These are phyloP conservation scores for Dolichallabes microphthalmus DNA, from an alignment of 2,113 vertebrate species.

Conservation along the genomic window DNA sequence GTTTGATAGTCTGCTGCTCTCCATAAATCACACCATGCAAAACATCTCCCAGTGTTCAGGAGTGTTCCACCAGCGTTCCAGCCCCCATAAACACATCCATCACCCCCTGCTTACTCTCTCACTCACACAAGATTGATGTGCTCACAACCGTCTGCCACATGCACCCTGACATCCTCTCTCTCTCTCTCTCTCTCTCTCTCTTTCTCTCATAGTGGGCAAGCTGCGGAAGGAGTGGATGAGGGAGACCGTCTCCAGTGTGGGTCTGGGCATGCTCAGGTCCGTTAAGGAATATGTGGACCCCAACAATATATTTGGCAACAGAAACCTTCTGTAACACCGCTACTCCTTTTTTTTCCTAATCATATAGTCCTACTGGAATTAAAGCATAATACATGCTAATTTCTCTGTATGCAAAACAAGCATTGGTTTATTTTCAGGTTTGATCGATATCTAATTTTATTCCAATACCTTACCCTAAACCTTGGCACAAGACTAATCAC, in stretches of 20 bases:
- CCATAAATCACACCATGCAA: conserved; percentile 99
- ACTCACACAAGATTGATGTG: conserved; percentile 97
- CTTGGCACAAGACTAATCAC: background rate
- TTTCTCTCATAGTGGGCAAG: conserved; percentile 88
- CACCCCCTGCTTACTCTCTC: conserved; percentile 99
- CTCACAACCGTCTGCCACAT: conserved; percentile 82
- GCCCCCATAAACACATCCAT: conserved; percentile 99
- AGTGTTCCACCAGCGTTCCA: conserved; percentile 44
- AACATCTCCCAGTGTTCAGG: conserved; percentile 83
- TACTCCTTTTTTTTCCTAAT: conserved; percentile 33
- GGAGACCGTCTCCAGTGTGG: conserved; percentile 88
- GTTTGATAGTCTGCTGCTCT: conserved; percentile 99
- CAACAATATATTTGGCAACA: conserved; percentile 95
- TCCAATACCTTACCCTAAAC: conserved; percentile 13
- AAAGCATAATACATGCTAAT: conserved; percentile 60
- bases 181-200: conserved; percentile 66
- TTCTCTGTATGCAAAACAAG: conserved; percentile 35
- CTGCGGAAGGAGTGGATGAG: conserved; percentile 97
- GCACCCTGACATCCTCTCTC: conserved; percentile 68
- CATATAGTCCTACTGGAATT: conserved; percentile 54
- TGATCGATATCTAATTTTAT: conserved; percentile 14
- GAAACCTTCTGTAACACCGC: conserved; percentile 89
- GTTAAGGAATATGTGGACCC: conserved; percentile 97
- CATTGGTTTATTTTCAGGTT: conserved; percentile 27
- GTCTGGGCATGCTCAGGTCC: conserved; percentile 93